A percentile compares a stretch with the other conserved stretches of the same genome.
These are phyloP conservation scores for Xestoiulus laeticollis DNA, from an alignment of 2,888 invertebrate genomes.

Conservation along the genomic window DNA sequence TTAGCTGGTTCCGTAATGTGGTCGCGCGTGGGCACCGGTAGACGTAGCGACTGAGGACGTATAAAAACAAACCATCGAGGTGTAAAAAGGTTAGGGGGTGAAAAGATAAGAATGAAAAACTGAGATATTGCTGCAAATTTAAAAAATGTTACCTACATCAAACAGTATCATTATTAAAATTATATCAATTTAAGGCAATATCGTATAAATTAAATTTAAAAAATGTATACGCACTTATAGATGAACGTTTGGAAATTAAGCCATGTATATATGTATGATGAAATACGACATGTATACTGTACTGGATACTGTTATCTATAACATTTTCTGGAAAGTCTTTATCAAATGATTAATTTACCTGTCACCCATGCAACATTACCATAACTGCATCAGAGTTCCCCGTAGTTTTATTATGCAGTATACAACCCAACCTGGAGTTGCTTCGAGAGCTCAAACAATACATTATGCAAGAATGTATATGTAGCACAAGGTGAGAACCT, in stretches of 20 bases:
- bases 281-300: too few species aligned
- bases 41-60: background rate
- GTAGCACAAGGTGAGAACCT: background rate
- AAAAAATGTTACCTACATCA: background rate
- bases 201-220: too few species aligned
- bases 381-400: background rate
- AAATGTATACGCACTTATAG: too few species aligned
- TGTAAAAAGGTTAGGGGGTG: background rate
- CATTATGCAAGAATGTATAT: constrained; percentile 17
- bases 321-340: background rate
- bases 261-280: too few species aligned
- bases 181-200: background rate
- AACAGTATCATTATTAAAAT: background rate
- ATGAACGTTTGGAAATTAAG: too few species aligned
- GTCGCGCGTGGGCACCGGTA: constrained; percentile 5
- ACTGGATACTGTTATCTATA: too few species aligned
- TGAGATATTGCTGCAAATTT: background rate
- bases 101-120: background rate
- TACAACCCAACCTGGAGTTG: background rate
- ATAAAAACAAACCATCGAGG: background rate
- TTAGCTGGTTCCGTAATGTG: background rate
- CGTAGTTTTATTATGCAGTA: background rate
- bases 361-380: background rate
- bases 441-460: background rate
- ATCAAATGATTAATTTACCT: too few species aligned